These are phyloP conservation scores for Oreortyx pictus DNA, from an alignment of 2,797 vertebrate species.

Conservation along the genomic window DNA sequence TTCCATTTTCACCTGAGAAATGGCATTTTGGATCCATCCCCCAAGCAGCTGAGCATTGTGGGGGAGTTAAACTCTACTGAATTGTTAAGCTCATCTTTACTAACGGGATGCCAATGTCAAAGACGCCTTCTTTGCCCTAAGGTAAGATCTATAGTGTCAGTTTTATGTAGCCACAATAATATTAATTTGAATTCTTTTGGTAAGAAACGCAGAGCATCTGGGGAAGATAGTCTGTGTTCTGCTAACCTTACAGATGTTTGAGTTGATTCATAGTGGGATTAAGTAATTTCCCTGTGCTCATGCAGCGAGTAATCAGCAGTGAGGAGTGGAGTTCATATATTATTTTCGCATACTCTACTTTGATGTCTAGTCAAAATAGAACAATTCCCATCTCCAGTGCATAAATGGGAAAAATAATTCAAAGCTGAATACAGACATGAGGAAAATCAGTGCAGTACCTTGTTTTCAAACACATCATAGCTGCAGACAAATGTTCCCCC, in stretches of 20 bases:
- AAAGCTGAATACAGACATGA: not conserved
- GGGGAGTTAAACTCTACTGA: not conserved
- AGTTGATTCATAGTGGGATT: constrained; percentile 39
- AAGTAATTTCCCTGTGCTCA: constrained; percentile 44
- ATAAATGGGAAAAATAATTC: not conserved
- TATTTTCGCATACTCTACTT: not conserved
- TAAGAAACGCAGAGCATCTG: constrained; percentile 21
- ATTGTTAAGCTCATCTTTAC: constrained; percentile 4
- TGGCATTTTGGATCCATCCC: not conserved
- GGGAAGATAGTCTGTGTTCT: not conserved
- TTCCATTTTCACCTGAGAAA: not conserved
- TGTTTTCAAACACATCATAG: rapidly evolving
- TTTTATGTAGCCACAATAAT: constrained; percentile 24
- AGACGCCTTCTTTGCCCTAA: constrained; percentile 10
- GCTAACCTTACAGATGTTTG: constrained; percentile 63
- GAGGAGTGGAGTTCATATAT: not conserved
- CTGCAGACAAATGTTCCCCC: not conserved
- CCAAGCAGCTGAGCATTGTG: not conserved
- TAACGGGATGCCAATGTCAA: not conserved
- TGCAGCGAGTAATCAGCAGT: constrained; percentile 35
- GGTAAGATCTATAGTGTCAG: not conserved
- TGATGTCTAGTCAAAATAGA: not conserved
- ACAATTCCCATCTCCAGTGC: not conserved
- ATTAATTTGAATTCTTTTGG: constrained; percentile 41
- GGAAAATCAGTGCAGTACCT: not conserved